phyloP scores from a whole-genome alignment of 2,888 invertebrate genomes.

The Dimorphilus gyrociliatus region DNA sequence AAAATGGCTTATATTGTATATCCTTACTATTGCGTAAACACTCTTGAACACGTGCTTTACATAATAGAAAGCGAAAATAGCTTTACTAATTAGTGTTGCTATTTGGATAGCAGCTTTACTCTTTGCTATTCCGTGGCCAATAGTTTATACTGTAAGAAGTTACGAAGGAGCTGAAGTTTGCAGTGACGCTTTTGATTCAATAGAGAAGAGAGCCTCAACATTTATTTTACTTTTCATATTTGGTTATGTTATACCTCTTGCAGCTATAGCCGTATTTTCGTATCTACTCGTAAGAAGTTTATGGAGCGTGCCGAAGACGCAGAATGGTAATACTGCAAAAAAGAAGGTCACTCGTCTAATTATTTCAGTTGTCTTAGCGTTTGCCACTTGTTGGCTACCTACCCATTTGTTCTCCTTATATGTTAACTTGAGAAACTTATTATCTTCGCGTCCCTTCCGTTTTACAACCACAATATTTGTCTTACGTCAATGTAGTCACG shows the following conservation, averaged over 20 bases:
- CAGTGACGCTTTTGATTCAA: slow-evolving; percentile 11
- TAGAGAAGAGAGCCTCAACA: slow-evolving; percentile 8
- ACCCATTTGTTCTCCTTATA: slow-evolving; percentile 13
- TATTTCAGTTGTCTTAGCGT: slow-evolving; percentile 12
- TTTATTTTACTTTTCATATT: slow-evolving; percentile 12
- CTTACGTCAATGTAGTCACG: slow-evolving; percentile 9
- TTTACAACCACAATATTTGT: slow-evolving; percentile 11
- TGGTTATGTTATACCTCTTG: slow-evolving; percentile 13
- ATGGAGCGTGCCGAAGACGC: slow-evolving; percentile 10
- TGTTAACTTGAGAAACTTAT: slow-evolving; percentile 11
- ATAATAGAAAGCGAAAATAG: too few species aligned
- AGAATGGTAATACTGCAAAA: slow-evolving; percentile 8
- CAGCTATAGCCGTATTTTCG: slow-evolving; percentile 11
- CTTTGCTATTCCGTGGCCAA: slow-evolving; percentile 9
- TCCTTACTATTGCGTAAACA: too few species aligned
- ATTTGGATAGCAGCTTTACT: slow-evolving; percentile 14
- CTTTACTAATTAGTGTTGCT: slow-evolving; percentile 7
- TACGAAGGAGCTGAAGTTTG: slow-evolving; percentile 12
- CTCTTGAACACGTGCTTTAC: too few species aligned
- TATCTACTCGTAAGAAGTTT: slow-evolving; percentile 10
- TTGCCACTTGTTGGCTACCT: slow-evolving; percentile 14
- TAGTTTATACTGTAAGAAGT: slow-evolving; percentile 10
- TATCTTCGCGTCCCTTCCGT: too few species aligned
- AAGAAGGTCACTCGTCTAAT: slow-evolving; percentile 13
- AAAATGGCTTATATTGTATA: too few species aligned